These are phyloP conservation scores for Dicentrarchus labrax DNA, from an alignment of 2,113 vertebrate species.

Conservation along the genomic window DNA sequence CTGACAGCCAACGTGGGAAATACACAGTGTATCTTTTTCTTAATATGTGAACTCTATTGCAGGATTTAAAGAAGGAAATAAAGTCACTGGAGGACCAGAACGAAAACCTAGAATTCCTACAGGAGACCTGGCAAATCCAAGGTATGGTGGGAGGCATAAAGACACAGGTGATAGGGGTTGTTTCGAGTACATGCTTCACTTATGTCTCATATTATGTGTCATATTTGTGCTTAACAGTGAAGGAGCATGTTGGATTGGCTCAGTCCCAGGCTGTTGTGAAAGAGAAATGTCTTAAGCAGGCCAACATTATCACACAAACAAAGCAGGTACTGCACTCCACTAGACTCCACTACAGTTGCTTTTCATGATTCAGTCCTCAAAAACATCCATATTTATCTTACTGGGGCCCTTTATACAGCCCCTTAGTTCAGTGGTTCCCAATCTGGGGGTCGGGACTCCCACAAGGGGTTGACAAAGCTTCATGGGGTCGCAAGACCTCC, in stretches of 20 bases:
- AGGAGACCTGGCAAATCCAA: slow-evolving; percentile 87
- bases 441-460: too few species aligned
- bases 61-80: slow-evolving; percentile 90
- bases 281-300: slow-evolving; percentile 82
- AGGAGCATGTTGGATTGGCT: slow-evolving; percentile 76
- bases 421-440: too few species aligned
- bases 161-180: not conserved
- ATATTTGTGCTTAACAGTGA: slow-evolving; percentile 78
- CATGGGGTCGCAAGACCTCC: too few species aligned
- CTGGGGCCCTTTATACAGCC: too few species aligned
- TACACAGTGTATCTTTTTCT: not conserved
- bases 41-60: slow-evolving; percentile 16
- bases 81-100: slow-evolving; percentile 89
- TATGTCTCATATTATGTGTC: not conserved
- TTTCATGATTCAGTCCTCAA: too few species aligned
- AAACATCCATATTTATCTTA: too few species aligned
- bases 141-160: slow-evolving; percentile 61
- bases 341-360: too few species aligned
- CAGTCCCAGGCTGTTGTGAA: slow-evolving; percentile 81
- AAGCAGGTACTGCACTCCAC: slow-evolving; percentile 65
- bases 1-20: not conserved
- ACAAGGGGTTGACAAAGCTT: too few species aligned
- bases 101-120: slow-evolving; percentile 91
- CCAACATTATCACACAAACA: slow-evolving; percentile 82
- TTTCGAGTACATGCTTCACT: not conserved